phyloP scores from a whole-genome alignment of 1,140 invertebrate species.

The Leptopilina clavipes region DNA sequence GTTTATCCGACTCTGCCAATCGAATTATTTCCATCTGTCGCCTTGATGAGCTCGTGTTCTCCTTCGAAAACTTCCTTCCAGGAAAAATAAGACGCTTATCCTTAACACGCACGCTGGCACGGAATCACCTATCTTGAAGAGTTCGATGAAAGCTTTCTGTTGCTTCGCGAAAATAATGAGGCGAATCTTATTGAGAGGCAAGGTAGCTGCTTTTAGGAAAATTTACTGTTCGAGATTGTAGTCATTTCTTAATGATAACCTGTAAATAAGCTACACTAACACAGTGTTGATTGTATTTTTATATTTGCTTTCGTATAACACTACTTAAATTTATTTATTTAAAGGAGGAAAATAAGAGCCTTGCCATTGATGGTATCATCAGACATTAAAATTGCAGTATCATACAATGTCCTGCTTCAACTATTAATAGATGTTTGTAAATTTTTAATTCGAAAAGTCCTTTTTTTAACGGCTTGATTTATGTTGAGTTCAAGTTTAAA shows the following conservation, averaged over 20 bases:
- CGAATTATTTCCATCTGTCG: constrained; percentile 63
- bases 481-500: no score
- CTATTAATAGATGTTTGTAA: no score
- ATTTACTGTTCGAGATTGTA: background rate
- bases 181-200: constrained; percentile 22
- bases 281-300: no score
- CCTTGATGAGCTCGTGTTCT: constrained; percentile 28
- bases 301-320: no score
- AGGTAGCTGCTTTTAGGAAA: background rate
- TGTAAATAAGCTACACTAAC: background rate
- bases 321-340: no score
- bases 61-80: background rate
- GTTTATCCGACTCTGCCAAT: constrained; percentile 58
- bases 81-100: constrained; percentile 1
- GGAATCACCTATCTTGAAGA: background rate
- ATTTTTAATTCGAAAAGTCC: no score
- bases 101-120: background rate
- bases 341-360: no score
- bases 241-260: constrained; percentile 30
- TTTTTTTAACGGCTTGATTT: no score
- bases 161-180: constrained; percentile 36
- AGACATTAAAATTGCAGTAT: no score
- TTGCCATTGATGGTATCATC: no score
- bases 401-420: no score
- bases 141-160: constrained; percentile 1